These are phyloP conservation scores for Enteromius afrohamiltoni DNA, from an alignment of 2,797 vertebrate species.

Conservation along the genomic window DNA sequence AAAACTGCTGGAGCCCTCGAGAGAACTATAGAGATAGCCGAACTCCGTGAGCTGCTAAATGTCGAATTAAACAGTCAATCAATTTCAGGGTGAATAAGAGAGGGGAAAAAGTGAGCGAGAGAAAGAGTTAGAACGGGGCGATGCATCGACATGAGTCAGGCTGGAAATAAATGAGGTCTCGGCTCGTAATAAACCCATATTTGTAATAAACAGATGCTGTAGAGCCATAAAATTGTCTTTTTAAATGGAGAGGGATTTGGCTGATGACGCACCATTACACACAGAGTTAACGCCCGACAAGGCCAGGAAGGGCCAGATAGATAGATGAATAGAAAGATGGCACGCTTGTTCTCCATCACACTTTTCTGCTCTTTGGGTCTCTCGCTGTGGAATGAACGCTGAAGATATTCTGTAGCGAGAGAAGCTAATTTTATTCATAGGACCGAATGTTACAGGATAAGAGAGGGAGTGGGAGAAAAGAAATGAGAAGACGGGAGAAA, in stretches of 20 bases:
- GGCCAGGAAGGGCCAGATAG: conserved; percentile 20
- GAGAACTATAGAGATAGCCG: conserved; percentile 50
- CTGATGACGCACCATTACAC: conserved; percentile 51
- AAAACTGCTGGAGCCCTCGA: conserved; percentile 35
- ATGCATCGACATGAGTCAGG: conserved; percentile 32
- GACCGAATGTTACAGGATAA: not conserved
- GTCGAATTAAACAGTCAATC: conserved; percentile 56
- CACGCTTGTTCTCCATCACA: conserved; percentile 34
- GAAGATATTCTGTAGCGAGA: conserved; percentile 10
- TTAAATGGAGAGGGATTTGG: conserved; percentile 57
- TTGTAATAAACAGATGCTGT: conserved; percentile 43
- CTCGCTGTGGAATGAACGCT: conserved; percentile 24
- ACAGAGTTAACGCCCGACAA: conserved; percentile 28
- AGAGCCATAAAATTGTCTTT: conserved; percentile 43
- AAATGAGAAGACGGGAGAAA: not conserved
- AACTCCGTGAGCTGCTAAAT: conserved; percentile 48
- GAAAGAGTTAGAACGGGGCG: conserved; percentile 26
- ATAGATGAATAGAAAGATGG: conserved; percentile 40
- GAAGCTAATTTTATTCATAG: conserved; percentile 47
- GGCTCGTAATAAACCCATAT: conserved; percentile 38
- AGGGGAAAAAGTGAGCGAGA: conserved; percentile 21
- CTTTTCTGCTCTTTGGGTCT: conserved; percentile 14
- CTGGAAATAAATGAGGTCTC: conserved; percentile 51
- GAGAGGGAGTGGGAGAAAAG: not conserved
- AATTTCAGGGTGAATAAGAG: conserved; percentile 48